phyloP scores from a whole-genome alignment of 2,888 invertebrate genomes.

The Epiblema foenella region DNA sequence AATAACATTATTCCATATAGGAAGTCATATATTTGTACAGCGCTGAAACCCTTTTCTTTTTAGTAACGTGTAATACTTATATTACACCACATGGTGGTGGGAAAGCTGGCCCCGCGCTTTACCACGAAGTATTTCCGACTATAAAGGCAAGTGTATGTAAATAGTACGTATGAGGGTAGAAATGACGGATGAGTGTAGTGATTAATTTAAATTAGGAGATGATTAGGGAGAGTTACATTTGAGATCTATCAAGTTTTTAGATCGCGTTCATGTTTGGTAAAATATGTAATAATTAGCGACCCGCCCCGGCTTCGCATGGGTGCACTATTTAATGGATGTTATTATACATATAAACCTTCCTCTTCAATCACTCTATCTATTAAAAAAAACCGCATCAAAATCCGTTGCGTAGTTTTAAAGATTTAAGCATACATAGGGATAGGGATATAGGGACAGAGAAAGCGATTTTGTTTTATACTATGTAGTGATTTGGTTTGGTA shows the following conservation, averaged over 20 bases:
- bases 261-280: background rate
- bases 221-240: constrained; percentile 21
- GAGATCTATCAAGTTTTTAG: constrained; percentile 5
- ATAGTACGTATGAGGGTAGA: constrained; percentile 18
- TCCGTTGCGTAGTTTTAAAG: too few relatives aligned
- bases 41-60: background rate
- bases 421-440: too few relatives aligned
- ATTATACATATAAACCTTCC: too few relatives aligned
- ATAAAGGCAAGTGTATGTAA: constrained; percentile 18
- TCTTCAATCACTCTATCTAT: too few relatives aligned
- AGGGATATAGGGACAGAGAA: too few relatives aligned
- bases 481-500: too few relatives aligned
- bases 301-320: too few relatives aligned
- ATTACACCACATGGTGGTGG: constrained; percentile 39
- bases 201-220: constrained; percentile 35
- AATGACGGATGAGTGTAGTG: constrained; percentile 34
- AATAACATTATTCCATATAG: background rate
- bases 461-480: too few relatives aligned
- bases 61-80: constrained; percentile 36
- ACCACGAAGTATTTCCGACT: constrained; percentile 38
- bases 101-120: constrained; percentile 27
- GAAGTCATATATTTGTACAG: constrained; percentile 36
- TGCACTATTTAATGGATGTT: too few relatives aligned
- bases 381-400: too few relatives aligned
- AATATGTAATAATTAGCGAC: too few relatives aligned